Evolutionary conservation across 2,113 vertebrate species (phyloP), one percentile per base, ranked within the genome.

Genomic region (Psophia crepitans): DNA sequence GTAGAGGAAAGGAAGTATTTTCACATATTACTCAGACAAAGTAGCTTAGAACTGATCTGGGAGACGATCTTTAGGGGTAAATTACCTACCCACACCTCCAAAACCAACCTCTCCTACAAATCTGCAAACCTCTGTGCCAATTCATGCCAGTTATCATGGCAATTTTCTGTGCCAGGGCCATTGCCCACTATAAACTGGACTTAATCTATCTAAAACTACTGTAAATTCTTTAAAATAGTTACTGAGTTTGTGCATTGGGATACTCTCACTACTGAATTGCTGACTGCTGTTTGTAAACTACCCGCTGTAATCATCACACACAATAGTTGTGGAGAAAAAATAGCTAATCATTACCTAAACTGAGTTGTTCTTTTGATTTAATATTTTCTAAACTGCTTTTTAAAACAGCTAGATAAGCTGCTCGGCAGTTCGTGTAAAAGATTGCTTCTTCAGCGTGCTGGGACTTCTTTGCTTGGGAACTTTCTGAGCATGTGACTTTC

Each of bases 331-430:
- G 11, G 43, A 27, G 16, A 32, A 71, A 82, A 84, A 43, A 51
- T 44, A 64, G 9, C 3, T 39, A 79, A 48, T 15, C 14, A 46
- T 98, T 98, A 99, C 99, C 99, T 68, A 98, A 97, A 96, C 95
- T 97, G 49, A 99, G 98, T 86, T 99, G 99, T 79, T 99, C 98
- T 95, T 98, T 99, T 11, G 98, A 99, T 76, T 98, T 92, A 95
- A 99, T 99, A 56, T 98, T 99, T 91, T 99, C 98, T 94, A 99
- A 98, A 95, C 99, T 99, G 93, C 99, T 99, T 96, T 97, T 99
- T 35, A 99, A 98, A 65, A 99, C 97, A 76, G 97, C 84, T n/a
- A 99, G 96, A 56, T 99, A 99, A 27, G 98, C 98, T 87, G 99
- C 99, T 97, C 99, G 98, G 96, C 99, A 99, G 48, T 98, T 98